Evolutionary conservation across 2,888 invertebrate species (phyloP), one percentile per base, ranked within the genome.

Genomic region (Trachelus troglodyta): DNA sequence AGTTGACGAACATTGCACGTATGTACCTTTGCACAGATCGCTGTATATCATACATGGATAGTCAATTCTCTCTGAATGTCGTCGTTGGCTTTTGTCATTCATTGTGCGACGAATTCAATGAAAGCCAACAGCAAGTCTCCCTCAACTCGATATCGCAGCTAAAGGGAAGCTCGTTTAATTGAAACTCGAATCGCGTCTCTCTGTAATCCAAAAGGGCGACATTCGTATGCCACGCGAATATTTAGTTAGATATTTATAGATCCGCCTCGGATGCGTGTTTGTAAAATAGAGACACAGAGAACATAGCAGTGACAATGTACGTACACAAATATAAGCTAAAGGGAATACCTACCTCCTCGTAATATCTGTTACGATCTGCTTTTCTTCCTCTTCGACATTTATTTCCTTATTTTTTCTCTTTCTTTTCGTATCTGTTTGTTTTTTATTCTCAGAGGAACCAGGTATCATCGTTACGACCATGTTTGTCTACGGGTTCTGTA

Each of bases 31-130:
- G 11, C n/a, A 31, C 3, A 56, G 71, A 76, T 23, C 56, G 1
- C 6, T 56, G 56, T 56, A 56, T 56, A 56, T 23, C 56, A 73
- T 71, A 71, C 34, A 30, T 30, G 73, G 31, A 73, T 73, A 73
- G 73, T n/a, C 31, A 73, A 33, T 33, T 33, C 73, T 73, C 33
- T 23, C 73, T 33, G 31, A 73, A 23, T 34, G 33, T 9, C 33
- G 31, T 30, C 73, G 73, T 34, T 73, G 73, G 73, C 15, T 73
- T 73, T 73, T 73, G 34, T 73, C 31, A 33, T 34, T 73, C 30
- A 73, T 33, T 73, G 73, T 56, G 56, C 56, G 56, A 56, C 56
- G 23, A 56, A 56, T 56, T 56, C 56, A 56, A 56, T 56, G 56
- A 56, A 9, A 56, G 23, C 56, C 56, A 56, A 9, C 56, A 56